Evolutionary conservation across 2,113 vertebrate genomes (phyloP), one percentile per base, ranked within the genome.

Genomic region (Ammodytes dubius): DNA sequence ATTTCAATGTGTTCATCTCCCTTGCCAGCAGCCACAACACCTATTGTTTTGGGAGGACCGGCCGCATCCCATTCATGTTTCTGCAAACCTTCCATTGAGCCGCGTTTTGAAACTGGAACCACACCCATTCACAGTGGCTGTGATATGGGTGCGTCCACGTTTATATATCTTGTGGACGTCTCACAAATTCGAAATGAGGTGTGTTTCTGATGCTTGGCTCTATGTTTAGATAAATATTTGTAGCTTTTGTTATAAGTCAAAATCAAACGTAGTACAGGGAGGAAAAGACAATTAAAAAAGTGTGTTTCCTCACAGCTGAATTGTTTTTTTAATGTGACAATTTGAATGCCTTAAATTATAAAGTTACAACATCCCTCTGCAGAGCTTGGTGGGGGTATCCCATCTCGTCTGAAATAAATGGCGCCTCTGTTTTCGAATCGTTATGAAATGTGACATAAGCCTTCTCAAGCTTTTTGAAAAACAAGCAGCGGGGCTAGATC

Each of bases 11-110:
- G 4, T 40, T 80, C 69, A 47, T 46, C 52, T 84, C 87, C 87
- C 63, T 76, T 82, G 63, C 79, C 75, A 49, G 73, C 75, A 79
- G 81, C 70, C 77, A 71, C 81, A 65, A 76, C 68, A 68, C 49
- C 81, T 68, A 82, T 89, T 91, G 85, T 89, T 74, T 74, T 73
- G 74, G 60, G 3, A 60, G 11, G n/a, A 35, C 43, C 40, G 56
- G 56, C 83, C 75, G 79, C 76, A 40, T 84, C 46, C 76, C 60
- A 39, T 77, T 81, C 69, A 70, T 40, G 59, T 70, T 40, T 27
- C 39, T 39, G 45, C 45, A 74, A 82, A 76, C 10, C 39, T 77
- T 64, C 57, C 45, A 58, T 61, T 68, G 12, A 76, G 37, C 60
- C 11, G 35, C 13, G 14, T 2, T 63, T 49, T 68, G 42, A 56